Evolutionary conservation across 2,113 vertebrate species (phyloP), one percentile per base, ranked within the genome.

Genomic region (Onychostoma macrolepis): DNA sequence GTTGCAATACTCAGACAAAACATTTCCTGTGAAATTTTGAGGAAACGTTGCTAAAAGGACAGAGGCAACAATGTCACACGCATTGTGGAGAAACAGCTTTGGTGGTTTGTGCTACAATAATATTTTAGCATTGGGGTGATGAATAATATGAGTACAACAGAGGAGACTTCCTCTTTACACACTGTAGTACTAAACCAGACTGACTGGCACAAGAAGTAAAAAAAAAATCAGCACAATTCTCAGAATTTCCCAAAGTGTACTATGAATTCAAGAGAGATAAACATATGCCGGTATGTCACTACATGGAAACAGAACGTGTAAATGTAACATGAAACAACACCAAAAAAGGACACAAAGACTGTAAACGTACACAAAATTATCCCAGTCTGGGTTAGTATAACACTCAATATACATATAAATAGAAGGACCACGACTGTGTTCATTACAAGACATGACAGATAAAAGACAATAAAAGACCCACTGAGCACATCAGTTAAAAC

Each of bases 401-500:
- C 88, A 85, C 86, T 90, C 69, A 71, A 76, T 15, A 80, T 56
- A 86, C 28, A 79, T 58, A 72, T 80, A 88, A 77, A 90, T 80
- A 87, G 76, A 80, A 50, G 80, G 50, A 90, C 87, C 91, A 80
- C 77, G 78, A 19, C 87, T 48, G 90, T 78, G 78, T 90, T 19
- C 69, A 76, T 63, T 71, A 71, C 80, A 81, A 84, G 61, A 82
- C 36, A 48, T 71, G 85, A 89, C 76, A 90, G 28, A 21, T 61
- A 61, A 61, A 53, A 53, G 48, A 65, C 88, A 84, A 7, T 84
- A 83, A 88, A 90, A 89, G 83, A 91, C 56, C 48, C 80, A 88
- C 28, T 76, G 80, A 88, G 38, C 76, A 61, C 90, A 94, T 53
- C 30, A 85, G 87, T 88, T 89, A 90, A 90, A 92, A 93, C 69